Evolutionary conservation across 2,888 invertebrate genomes (phyloP).

Genomic region (Mythimna vitellina): DNA sequence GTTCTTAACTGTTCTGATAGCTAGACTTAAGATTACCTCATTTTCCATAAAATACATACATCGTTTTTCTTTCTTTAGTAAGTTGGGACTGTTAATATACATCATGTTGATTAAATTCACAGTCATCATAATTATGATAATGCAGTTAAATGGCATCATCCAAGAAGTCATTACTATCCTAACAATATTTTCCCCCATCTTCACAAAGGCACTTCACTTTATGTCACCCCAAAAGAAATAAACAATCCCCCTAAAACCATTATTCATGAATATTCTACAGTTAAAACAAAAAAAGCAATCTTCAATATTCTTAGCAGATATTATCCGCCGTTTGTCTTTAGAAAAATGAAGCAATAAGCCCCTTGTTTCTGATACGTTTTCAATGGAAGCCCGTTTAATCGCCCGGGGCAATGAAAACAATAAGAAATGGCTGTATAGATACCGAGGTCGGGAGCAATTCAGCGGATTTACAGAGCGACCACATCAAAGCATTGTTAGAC

Average conservation of each 20-base stretch:
- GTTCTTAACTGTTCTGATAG: too few species aligned
- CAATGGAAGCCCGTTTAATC: slow-evolving; percentile 46
- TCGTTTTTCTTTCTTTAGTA: neutral
- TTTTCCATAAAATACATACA: too few species aligned
- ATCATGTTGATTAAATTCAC: neutral
- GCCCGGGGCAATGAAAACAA: slow-evolving; percentile 32
- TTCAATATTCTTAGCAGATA: slow-evolving; percentile 45
- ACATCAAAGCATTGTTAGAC: slow-evolving; percentile 28
- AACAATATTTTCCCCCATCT: slow-evolving; percentile 22
- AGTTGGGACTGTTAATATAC: neutral
- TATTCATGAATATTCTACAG: slow-evolving; percentile 54
- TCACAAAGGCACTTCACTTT: slow-evolving; percentile 34
- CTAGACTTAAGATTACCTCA: too few species aligned
- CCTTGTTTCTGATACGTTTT: slow-evolving; percentile 47
- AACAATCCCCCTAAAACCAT: slow-evolving; percentile 40
- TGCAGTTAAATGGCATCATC: slow-evolving; percentile 9
- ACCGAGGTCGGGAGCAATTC: slow-evolving; percentile 31
- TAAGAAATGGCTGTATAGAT: slow-evolving; percentile 28
- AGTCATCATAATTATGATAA: neutral
- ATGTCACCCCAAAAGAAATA: slow-evolving; percentile 46
- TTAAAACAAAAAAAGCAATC: slow-evolving; percentile 34
- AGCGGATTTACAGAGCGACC: slow-evolving; percentile 31
- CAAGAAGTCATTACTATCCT: neutral
- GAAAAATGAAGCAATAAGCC: slow-evolving; percentile 53
- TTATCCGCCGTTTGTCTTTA: slow-evolving; percentile 43